Percentiles rank a stretch among this genome's conserved stretches.
phyloP scores from a whole-genome alignment of 2,888 invertebrate species.

The Hypsopygia costalis region DNA sequence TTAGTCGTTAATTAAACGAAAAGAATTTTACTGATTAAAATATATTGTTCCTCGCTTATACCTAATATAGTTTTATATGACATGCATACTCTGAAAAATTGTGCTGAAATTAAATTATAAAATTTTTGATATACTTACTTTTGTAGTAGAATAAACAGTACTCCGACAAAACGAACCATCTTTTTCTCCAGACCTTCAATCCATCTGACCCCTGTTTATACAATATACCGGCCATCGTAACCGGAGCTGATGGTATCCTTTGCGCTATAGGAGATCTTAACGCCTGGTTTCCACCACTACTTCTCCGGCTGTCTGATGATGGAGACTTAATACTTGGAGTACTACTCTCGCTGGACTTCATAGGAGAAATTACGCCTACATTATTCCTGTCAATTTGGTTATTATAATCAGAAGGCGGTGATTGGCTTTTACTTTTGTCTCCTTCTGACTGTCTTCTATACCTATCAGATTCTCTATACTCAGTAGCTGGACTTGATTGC shows the following conservation, averaged over 20 bases:
- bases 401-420: slow-evolving; percentile 54
- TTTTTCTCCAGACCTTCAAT: slow-evolving; percentile 95
- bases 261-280: slow-evolving; percentile 91
- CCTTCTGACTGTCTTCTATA: slow-evolving; percentile 51
- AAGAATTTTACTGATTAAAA: too few species aligned
- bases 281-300: slow-evolving; percentile 81
- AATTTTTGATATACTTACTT: slow-evolving; percentile 79
- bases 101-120: too few species aligned
- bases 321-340: slow-evolving; percentile 72
- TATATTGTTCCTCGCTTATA: too few species aligned
- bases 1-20: too few species aligned
- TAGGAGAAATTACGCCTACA: slow-evolving; percentile 52
- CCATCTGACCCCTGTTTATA: slow-evolving; percentile 97
- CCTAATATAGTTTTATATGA: too few species aligned
- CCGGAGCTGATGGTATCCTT: slow-evolving; percentile 90
- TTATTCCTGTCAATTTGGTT: slow-evolving; percentile 52
- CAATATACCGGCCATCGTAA: slow-evolving; percentile 93
- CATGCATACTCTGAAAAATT: too few species aligned
- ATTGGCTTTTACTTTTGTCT: slow-evolving; percentile 53
- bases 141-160: slow-evolving; percentile 97
- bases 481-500: slow-evolving; percentile 56
- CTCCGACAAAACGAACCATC: slow-evolving; percentile 97
- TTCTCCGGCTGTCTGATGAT: slow-evolving; percentile 70
- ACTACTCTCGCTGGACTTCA: slow-evolving; percentile 73
- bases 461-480: slow-evolving; percentile 55